Evolutionary conservation across 2,888 invertebrate genomes (phyloP).

Genomic region (Heptascelio sp.): DNA sequence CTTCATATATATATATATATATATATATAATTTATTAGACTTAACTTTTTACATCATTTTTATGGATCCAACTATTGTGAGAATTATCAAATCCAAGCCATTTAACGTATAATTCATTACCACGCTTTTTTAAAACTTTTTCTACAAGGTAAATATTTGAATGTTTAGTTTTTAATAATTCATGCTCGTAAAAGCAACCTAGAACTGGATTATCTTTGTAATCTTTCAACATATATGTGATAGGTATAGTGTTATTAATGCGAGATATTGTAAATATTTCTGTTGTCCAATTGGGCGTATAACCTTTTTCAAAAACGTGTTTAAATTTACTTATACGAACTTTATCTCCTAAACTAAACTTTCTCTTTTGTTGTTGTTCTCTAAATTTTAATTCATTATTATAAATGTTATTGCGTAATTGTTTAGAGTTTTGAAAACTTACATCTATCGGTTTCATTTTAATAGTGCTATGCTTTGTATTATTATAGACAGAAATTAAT

Average conservation of each 20-base stretch:
- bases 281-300: neutral
- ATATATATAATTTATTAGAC: too few species aligned
- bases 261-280: neutral
- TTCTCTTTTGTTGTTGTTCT: neutral
- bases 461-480: slow-evolving; percentile 39
- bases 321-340: neutral
- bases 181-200: neutral
- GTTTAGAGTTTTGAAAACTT: slow-evolving; percentile 22
- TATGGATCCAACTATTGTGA: neutral
- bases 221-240: neutral
- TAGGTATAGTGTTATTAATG: neutral
- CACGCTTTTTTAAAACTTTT: neutral
- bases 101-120: neutral
- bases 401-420: slow-evolving; percentile 15
- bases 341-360: neutral
- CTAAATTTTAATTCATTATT: neutral
- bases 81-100: neutral
- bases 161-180: neutral
- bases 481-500: slow-evolving; percentile 26
- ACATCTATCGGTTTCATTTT: slow-evolving; percentile 51
- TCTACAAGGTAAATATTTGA: neutral
- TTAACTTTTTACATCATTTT: too few species aligned
- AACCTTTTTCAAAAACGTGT: neutral
- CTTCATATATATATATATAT: too few species aligned
- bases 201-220: neutral